Base-by-base conservation (phyloP, 2,888 invertebrate species). In the Cistogaster globosa region DNA sequence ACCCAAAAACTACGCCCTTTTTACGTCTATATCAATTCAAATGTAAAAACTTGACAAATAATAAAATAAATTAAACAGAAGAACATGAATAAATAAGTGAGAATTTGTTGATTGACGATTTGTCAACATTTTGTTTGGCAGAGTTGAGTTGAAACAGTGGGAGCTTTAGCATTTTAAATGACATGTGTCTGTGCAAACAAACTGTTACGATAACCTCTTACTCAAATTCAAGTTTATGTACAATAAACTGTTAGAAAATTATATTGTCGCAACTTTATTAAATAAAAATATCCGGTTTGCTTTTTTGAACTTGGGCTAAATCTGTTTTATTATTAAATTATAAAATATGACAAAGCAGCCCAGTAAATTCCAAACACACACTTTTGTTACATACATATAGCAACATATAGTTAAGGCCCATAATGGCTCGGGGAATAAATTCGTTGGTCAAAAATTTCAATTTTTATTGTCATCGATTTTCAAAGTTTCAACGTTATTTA, bases 51-150 rank as follows among this genome's bases (percentile, higher is more conserved):
- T 75, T 74, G 72, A 51, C 45, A 77, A 72, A 81, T 22, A 60
- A 71, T 38, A 48, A 71, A 76, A 68, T 42, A 57, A 60, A 60
- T 26, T 65, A 16, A 36, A 53, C 55, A 18, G 42, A 18, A 26
- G 38, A 42, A 62, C 18, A 65, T 55, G 12, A 18, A 20, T 2
- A 26, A 57, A 26, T 57, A 36, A 83, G 77, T 81, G 81, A 20
- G 74, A 85, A 75, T 81, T 77, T 78, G 84, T 85, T 85, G 84
- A 80, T 72, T 80, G 81, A 84, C 72, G 68, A 84, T 81, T 84
- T 84, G 84, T 78, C 72, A 77, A 72, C 84, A 80, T 77, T 80
- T 51, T 80, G 57, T 57, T 83, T 84, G 71, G 4, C 22, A 81
- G 68, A 32, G 55, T 68, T 77, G 53, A 77, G 18, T 72, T 26